Evolutionary conservation across 2,888 invertebrate species (phyloP).

Genomic region (Amiota minor): DNA sequence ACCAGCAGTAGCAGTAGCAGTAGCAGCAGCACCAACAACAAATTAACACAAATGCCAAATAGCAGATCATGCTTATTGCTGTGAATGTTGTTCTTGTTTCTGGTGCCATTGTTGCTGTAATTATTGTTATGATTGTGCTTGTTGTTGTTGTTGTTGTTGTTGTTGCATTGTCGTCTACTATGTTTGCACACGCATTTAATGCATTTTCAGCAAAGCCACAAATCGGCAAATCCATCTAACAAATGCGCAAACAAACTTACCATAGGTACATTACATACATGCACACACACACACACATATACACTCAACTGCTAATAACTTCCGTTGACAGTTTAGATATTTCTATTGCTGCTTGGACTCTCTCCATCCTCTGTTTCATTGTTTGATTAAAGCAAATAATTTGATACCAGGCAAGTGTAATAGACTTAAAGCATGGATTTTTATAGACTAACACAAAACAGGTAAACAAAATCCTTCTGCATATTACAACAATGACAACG

Average conservation of each 20-base stretch:
- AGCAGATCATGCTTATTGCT: constrained; percentile 34
- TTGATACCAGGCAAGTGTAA: neutral
- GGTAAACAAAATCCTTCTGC: constrained; percentile 1
- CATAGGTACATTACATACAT: no score
- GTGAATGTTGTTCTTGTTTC: neutral
- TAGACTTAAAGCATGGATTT: constrained; percentile 17
- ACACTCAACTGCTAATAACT: constrained; percentile 54
- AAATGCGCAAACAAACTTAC: constrained; percentile 31
- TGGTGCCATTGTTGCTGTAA: neutral
- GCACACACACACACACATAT: constrained; percentile 25
- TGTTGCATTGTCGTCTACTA: constrained; percentile 37
- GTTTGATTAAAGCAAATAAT: constrained; percentile 62
- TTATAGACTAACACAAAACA: constrained; percentile 18
- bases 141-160: neutral
- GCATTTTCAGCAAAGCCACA: constrained; percentile 61
- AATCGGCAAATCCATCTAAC: constrained; percentile 66
- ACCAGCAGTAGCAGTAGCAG: constrained; percentile 11
- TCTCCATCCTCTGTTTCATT: constrained; percentile 29
- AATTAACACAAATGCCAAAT: constrained; percentile 69
- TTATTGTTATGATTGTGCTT: neutral
- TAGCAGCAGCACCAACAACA: constrained; percentile 41
- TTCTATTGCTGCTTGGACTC: neutral
- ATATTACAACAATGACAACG: constrained; percentile 54
- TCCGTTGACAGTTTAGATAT: constrained; percentile 49
- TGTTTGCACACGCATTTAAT: constrained; percentile 63